phyloP scores from a whole-genome alignment of 2,113 vertebrate genomes.

The Heliornis fulica region DNA sequence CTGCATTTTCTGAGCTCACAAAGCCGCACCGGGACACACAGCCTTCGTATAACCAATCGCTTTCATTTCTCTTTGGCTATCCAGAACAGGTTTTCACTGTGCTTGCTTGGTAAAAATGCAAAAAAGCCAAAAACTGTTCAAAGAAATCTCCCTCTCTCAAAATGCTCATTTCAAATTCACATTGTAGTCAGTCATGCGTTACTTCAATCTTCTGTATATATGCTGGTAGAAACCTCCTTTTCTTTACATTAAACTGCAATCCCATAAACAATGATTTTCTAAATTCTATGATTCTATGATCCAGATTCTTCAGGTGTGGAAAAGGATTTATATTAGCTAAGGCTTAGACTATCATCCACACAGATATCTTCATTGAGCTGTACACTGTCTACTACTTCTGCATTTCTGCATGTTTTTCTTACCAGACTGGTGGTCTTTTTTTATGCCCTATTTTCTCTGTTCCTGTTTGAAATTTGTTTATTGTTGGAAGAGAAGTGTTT shows the following conservation, averaged over 20 bases:
- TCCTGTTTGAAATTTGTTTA: background rate
- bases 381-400: background rate
- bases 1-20: background rate
- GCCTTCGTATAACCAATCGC: background rate
- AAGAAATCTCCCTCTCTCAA: constrained; percentile 10
- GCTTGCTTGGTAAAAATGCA: constrained; percentile 6
- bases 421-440: background rate
- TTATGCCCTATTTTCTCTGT: background rate
- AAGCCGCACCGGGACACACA: background rate
- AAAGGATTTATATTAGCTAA: background rate
- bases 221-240: background rate
- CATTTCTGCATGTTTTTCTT: background rate
- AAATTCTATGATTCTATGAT: no score
- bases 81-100: background rate
- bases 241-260: background rate
- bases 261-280: background rate
- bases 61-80: background rate
- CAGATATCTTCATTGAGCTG: background rate
- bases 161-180: constrained; percentile 15
- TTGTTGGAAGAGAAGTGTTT: background rate
- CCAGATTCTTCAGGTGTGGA: background rate
- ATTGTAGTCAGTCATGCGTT: background rate
- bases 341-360: background rate
- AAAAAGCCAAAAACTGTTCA: background rate
- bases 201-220: background rate